phyloP scores from a whole-genome alignment of 2,797 vertebrate species.

The Discoglossus pictus region DNA sequence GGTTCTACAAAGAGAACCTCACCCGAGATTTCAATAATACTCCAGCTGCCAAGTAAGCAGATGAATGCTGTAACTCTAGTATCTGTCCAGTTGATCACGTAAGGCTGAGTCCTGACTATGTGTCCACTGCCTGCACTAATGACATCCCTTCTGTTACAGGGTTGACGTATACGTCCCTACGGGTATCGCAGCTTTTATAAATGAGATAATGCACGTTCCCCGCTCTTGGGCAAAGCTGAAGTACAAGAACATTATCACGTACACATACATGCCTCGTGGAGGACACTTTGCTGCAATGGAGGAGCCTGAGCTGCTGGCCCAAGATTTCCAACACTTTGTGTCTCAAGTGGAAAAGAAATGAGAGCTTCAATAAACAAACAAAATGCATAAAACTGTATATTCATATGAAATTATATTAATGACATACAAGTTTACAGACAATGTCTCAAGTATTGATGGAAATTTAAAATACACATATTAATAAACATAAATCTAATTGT shows the following conservation, averaged over 20 bases:
- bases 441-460: too few species aligned
- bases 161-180: constrained; percentile 72
- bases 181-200: constrained; percentile 80
- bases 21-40: constrained; percentile 37
- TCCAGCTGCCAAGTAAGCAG: constrained; percentile 68
- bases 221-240: constrained; percentile 65
- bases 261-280: constrained; percentile 77
- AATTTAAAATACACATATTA: too few species aligned
- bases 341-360: constrained; percentile 79
- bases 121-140: too few species aligned
- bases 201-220: constrained; percentile 74
- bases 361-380: too few species aligned
- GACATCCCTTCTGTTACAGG: constrained; percentile 66
- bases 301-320: constrained; percentile 79
- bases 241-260: constrained; percentile 73
- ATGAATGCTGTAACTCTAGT: too few species aligned
- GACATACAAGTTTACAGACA: too few species aligned
- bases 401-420: too few species aligned
- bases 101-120: background rate
- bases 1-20: constrained; percentile 88
- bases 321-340: constrained; percentile 78
- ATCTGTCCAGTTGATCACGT: background rate
- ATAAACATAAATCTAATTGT: too few species aligned
- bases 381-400: too few species aligned
- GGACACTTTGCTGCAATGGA: constrained; percentile 88